Evolutionary conservation across 1,140 invertebrate genomes (phyloP), one percentile per base, ranked within the genome.

Genomic region (Drosophila varians): DNA sequence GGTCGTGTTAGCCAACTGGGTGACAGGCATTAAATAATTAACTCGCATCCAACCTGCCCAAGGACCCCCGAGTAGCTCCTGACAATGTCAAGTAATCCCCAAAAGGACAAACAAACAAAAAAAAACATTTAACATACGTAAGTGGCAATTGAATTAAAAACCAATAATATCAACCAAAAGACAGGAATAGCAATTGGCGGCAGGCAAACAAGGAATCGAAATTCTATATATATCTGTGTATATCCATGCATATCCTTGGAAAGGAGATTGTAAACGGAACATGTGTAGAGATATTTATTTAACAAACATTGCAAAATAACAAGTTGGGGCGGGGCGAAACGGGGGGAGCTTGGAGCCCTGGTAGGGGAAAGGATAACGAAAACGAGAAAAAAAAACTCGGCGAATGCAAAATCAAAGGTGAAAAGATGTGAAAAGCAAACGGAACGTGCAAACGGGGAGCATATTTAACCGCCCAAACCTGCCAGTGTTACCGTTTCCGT

Each of bases 1-100:
- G 55, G 52, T 71, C 61, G 82, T 80, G 80, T 86, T 84, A 86
- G 80, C 80, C 80, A n/a, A 84, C 80, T 65, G 80, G 76, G 80
- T 76, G 80, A 84, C 80, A 76, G 76, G 72, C 80, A 84, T 86
- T 84, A 84, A 84, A 84, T 84, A 84, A 84, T 84, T 84, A 84
- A 84, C 66, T 75, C 25, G 72, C 57, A 55, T 73, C 60, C 47
- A 74, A 47, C 62, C 71, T 84, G 54, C 48, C 82, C 42, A 68
- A 69, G 68, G 77, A 45, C 28, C 18, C 19, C 26, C 34, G 8
- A 11, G 9, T 1, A 31, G 9, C n/a, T n/a, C n/a, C n/a, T 26
- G 53, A 56, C 38, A 62, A 16, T 18, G 47, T 43, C 71, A 77
- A 83, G 70, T 78, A 83, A 78, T 78, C 64, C 56, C 49, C 62